Evolutionary conservation across 2,888 invertebrate genomes (phyloP).

Genomic region (Reticulitermes lucifugus): DNA sequence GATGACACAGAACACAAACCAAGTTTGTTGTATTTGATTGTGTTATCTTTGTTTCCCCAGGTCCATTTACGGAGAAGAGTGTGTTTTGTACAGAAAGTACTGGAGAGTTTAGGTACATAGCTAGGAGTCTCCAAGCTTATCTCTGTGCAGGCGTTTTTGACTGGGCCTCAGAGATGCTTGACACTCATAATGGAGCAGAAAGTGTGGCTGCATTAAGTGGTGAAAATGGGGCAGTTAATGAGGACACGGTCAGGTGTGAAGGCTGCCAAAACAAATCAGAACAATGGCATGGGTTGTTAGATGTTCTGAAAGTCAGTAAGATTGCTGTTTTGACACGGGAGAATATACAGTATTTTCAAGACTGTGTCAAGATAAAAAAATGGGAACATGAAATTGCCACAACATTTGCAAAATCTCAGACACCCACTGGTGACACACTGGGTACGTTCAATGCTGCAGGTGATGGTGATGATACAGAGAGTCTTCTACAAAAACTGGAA

Average conservation of each 20-base stretch:
- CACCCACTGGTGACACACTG: neutral
- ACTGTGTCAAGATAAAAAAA: slow-evolving; percentile 43
- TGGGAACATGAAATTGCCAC: slow-evolving; percentile 39
- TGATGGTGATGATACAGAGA: neutral
- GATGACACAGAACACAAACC: too few relatives aligned
- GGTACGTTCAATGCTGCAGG: neutral
- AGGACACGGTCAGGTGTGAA: neutral
- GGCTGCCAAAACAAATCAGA: neutral
- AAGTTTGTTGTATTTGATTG: neutral
- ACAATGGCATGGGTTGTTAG: neutral
- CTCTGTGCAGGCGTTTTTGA: slow-evolving; percentile 17
- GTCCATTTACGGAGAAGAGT: neutral
- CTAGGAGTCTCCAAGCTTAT: neutral
- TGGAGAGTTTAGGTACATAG: neutral
- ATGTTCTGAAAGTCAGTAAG: slow-evolving; percentile 14
- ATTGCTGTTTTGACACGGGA: neutral
- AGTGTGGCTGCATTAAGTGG: neutral
- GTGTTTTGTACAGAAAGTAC: neutral
- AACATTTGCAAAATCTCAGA: neutral
- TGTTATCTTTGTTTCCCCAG: neutral
- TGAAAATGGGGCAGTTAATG: neutral
- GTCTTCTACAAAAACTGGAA: neutral
- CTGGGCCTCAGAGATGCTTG: neutral
- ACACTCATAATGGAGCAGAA: neutral
- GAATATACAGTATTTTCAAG: slow-evolving; percentile 33